Evolutionary conservation across 2,888 invertebrate species (phyloP).

Genomic region (Blomia tropicalis): DNA sequence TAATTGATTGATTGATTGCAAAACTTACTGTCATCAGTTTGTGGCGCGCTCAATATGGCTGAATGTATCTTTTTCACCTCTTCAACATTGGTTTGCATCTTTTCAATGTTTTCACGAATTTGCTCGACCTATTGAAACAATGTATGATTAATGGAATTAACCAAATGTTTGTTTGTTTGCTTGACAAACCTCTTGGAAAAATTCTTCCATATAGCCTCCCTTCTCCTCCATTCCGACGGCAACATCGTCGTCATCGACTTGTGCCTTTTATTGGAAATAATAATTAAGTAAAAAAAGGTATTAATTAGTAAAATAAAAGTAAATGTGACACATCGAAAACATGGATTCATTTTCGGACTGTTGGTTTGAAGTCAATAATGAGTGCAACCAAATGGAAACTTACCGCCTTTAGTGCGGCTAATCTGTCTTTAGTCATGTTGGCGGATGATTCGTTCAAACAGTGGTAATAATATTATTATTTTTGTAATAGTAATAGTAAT

Average conservation of each 20-base stretch:
- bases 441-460: constrained; percentile 3
- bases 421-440: constrained; percentile 31
- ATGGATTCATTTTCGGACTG: neutral
- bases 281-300: too few species aligned
- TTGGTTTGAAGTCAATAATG: neutral
- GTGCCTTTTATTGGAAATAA: too few species aligned
- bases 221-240: constrained; percentile 74
- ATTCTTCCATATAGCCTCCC: constrained; percentile 96
- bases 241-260: constrained; percentile 89
- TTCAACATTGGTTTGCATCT: constrained; percentile 97
- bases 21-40: constrained; percentile 91
- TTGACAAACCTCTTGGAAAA: constrained; percentile 76
- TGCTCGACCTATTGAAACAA: constrained; percentile 98
- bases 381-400: constrained; percentile 23
- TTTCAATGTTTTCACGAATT: constrained; percentile 98
- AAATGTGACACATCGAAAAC: neutral
- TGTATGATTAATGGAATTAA: constrained; percentile 82
- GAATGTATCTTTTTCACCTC: constrained; percentile 92
- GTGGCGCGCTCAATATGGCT: constrained; percentile 92
- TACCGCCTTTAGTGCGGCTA: constrained; percentile 32
- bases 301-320: constrained; percentile 28
- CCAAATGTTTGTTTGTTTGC: neutral
- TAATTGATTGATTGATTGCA: too few species aligned
- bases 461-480: too few species aligned
- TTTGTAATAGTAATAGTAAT: too few species aligned